phyloP scores from a whole-genome alignment of 1,140 invertebrate genomes.

The Geopemphigus sp. region DNA sequence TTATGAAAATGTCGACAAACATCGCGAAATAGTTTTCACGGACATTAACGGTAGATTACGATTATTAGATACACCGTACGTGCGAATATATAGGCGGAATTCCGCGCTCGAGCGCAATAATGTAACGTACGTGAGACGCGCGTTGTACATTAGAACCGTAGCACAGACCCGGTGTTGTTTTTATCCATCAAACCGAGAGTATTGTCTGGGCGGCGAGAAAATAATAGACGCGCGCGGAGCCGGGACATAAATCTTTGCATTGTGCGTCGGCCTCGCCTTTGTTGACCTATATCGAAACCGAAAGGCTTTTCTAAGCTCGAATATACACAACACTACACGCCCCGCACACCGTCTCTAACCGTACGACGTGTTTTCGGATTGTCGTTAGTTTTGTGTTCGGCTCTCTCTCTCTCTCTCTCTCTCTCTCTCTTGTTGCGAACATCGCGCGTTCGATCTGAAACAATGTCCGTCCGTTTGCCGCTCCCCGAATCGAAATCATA shows the following conservation, averaged over 20 bases:
- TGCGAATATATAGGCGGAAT: too few relatives aligned
- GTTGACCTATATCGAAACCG: constrained; percentile 27
- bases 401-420: too few relatives aligned
- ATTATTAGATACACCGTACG: too few relatives aligned
- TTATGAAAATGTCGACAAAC: too few relatives aligned
- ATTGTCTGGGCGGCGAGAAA: too few relatives aligned
- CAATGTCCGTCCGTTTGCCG: background rate
- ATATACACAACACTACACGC: background rate
- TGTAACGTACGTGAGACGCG: background rate
- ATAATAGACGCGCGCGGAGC: background rate
- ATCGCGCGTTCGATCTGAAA: background rate
- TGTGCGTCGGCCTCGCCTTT: background rate
- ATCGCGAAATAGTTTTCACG: too few relatives aligned
- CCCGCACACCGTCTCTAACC: background rate
- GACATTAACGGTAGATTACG: too few relatives aligned
- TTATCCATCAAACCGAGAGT: background rate
- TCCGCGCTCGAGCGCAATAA: background rate
- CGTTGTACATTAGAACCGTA: background rate
- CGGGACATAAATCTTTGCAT: constrained; percentile 14
- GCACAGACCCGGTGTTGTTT: background rate
- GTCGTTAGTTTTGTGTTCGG: constrained; percentile 5
- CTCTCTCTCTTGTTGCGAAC: too few relatives aligned
- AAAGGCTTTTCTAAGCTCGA: constrained; percentile 18
- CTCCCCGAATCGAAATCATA: background rate
- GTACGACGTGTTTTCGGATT: background rate